phyloP scores from a whole-genome alignment of 2,797 vertebrate genomes.

The Mormyrus hasselquistii region DNA sequence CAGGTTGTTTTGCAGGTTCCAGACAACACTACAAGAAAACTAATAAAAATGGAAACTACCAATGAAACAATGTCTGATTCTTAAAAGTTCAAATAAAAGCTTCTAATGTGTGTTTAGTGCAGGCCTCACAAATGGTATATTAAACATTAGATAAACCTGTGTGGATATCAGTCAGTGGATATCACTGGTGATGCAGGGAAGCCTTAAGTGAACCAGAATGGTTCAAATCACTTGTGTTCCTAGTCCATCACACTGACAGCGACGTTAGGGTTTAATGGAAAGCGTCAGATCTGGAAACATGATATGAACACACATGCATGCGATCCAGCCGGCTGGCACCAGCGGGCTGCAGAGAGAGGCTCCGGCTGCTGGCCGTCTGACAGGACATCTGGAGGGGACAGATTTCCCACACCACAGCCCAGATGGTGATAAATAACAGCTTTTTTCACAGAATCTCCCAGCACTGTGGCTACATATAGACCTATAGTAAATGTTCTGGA shows the following conservation, averaged over 20 bases:
- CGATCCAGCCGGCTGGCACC: not conserved
- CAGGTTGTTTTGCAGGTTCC: conserved; percentile 34
- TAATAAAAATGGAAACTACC: conserved; percentile 44
- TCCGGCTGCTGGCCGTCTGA: not conserved
- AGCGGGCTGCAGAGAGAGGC: not conserved
- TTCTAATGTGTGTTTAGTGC: not conserved
- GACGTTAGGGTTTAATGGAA: not conserved
- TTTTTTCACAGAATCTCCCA: conserved; percentile 7
- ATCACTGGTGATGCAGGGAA: not conserved
- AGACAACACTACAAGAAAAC: conserved; percentile 12
- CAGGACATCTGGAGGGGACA: conserved; percentile 30
- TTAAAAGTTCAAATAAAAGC: not conserved
- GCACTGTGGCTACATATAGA: conserved; percentile 3
- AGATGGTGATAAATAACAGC: conserved; percentile 29
- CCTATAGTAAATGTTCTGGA: not conserved
- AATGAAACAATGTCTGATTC: not conserved
- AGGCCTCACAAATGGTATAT: not conserved
- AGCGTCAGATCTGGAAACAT: conserved; percentile 6
- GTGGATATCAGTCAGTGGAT: not conserved
- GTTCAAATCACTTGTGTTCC: not conserved
- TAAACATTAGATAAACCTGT: not conserved
- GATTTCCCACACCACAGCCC: conserved; percentile 22
- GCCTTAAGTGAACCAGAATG: conserved; percentile 26
- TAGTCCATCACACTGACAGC: not conserved
- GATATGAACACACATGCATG: conserved; percentile 7